These are phyloP conservation scores for Orthonyx spaldingii DNA, from an alignment of 2,113 vertebrate species.

Conservation along the genomic window DNA sequence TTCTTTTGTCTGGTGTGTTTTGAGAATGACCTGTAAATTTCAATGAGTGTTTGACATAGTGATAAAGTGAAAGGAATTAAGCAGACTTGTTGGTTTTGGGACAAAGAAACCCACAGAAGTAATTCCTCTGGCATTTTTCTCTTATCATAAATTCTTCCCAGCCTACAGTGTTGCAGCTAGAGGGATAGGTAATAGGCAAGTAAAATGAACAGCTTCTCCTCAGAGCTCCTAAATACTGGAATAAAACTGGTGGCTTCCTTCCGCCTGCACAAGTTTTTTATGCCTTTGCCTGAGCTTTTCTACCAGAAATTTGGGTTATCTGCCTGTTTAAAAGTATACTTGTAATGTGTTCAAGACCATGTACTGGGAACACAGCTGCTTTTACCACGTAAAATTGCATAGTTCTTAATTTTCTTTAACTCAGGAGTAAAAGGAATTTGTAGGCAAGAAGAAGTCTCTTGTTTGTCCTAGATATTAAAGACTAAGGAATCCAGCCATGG, in stretches of 20 bases:
- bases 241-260: background rate
- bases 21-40: background rate
- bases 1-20: background rate
- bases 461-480: background rate
- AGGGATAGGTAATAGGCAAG: background rate
- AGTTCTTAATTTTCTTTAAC: background rate
- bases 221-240: background rate
- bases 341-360: background rate
- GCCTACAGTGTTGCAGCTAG: background rate
- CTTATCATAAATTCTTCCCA: background rate
- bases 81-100: background rate
- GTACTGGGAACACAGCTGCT: background rate
- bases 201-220: background rate
- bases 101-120: background rate
- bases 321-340: background rate
- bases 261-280: background rate
- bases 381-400: background rate
- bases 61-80: background rate
- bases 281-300: background rate
- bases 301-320: background rate
- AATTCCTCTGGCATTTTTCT: background rate
- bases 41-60: background rate
- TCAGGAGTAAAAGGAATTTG: background rate
- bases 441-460: background rate
- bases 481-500: background rate